Evolutionary conservation across 2,888 invertebrate genomes (phyloP).

Genomic region (Helobdella robusta): DNA sequence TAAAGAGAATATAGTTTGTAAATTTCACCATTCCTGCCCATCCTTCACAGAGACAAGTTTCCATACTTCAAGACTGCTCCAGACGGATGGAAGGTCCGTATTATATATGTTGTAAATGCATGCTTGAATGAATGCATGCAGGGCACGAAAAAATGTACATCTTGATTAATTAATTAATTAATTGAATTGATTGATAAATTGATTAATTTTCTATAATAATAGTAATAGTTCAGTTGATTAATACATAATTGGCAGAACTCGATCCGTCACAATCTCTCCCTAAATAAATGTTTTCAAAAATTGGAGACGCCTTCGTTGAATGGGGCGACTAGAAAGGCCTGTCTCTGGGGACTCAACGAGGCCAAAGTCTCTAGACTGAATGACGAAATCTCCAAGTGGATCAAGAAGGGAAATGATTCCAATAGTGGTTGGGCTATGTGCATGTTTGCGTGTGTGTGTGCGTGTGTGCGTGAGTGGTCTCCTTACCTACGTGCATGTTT

Average conservation of each 20-base stretch:
- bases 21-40: not conserved
- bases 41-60: conserved; percentile 71
- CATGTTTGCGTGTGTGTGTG: too few species aligned
- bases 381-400: conserved; percentile 94
- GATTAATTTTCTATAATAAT: too few species aligned
- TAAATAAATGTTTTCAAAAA: conserved; percentile 97
- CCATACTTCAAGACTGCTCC: conserved; percentile 97
- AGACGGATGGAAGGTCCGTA: conserved; percentile 76
- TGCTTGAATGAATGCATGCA: too few species aligned
- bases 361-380: conserved; percentile 91
- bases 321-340: conserved; percentile 54
- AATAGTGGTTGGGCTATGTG: too few species aligned
- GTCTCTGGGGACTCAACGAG: conserved; percentile 93
- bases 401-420: too few species aligned
- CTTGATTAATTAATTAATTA: too few species aligned
- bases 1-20: not conserved
- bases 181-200: too few species aligned
- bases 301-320: conserved; percentile 77
- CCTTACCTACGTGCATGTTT: too few species aligned
- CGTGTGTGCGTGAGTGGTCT: too few species aligned
- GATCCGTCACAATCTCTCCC: conserved; percentile 86
- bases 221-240: too few species aligned
- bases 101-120: conserved; percentile 4
- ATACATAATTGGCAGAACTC: conserved; percentile 66
- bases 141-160: too few species aligned